These are phyloP conservation scores for Amphimedon queenslandica DNA, from an alignment of 37 sponge, comb jelly and placozoan genomes.

Conservation along the genomic window DNA sequence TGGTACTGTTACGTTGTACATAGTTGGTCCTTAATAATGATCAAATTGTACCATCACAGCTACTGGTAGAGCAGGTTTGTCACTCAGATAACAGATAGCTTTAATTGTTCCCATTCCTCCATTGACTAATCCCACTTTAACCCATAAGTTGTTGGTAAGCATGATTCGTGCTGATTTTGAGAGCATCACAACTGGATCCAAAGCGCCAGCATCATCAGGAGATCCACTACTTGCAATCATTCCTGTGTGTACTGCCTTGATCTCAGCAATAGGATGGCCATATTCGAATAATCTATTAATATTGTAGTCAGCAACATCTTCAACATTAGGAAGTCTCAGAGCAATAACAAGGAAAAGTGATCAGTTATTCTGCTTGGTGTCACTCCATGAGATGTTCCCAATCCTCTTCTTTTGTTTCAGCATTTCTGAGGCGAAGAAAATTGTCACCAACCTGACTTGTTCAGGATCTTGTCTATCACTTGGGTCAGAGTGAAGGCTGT, in stretches of 20 bases:
- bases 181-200: conserved; percentile 14
- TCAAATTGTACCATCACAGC: conserved; percentile 41
- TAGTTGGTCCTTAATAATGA: conserved; percentile 28
- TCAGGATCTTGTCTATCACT: not conserved
- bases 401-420: conserved; percentile 9
- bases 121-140: conserved; percentile 32
- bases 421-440: conserved; percentile 31
- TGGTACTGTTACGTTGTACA: conserved; percentile 26
- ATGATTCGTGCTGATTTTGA: conserved; percentile 28
- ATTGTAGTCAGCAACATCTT: conserved; percentile 8
- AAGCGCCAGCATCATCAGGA: conserved; percentile 24
- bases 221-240: conserved; percentile 2
- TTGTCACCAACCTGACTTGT: conserved; percentile 13
- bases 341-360: not conserved
- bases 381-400: conserved; percentile 27
- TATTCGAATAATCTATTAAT: not conserved
- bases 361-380: not conserved
- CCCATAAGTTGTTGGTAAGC: conserved; percentile 38
- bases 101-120: conserved; percentile 34
- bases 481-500: no score
- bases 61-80: conserved; percentile 26
- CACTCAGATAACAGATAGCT: conserved; percentile 29
- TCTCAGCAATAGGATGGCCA: conserved; percentile 21
- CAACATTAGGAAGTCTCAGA: conserved; percentile 8
- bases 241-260: conserved; percentile 28